Evolutionary conservation across 2,888 invertebrate species (phyloP).

Genomic region (Spatulosminthurus flaviceps): DNA sequence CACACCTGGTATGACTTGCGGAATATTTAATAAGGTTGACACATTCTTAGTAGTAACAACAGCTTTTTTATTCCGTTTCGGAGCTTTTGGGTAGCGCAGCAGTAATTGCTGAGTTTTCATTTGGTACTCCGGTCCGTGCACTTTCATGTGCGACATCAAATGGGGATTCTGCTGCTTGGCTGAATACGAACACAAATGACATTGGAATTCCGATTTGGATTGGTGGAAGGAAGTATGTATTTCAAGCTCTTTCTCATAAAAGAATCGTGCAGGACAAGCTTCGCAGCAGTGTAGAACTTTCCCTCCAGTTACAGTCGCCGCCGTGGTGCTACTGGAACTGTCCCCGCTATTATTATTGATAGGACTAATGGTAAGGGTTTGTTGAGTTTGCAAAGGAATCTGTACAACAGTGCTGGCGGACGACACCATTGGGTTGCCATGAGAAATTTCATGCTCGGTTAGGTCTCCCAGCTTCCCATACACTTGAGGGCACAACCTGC

Average conservation of each 20-base stretch:
- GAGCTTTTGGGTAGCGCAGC: conserved; percentile 49
- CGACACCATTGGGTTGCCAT: not conserved
- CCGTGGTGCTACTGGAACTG: not conserved
- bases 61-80: not conserved
- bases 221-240: conserved; percentile 79
- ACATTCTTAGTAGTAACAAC: not conserved
- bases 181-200: conserved; percentile 81
- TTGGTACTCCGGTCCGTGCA: conserved; percentile 82
- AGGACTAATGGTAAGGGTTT: conserved; percentile 45
- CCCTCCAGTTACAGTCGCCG: conserved; percentile 28
- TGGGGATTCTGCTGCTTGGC: conserved; percentile 75
- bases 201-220: conserved; percentile 73
- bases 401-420: conserved; percentile 1
- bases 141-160: conserved; percentile 75
- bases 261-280: conserved; percentile 84
- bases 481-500: conserved; percentile 84
- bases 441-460: conserved; percentile 76
- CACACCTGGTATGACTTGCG: conserved; percentile 30
- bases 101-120: conserved; percentile 63
- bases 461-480: conserved; percentile 83
- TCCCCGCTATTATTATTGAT: conserved; percentile 18
- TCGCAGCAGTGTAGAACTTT: conserved; percentile 74
- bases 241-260: conserved; percentile 77
- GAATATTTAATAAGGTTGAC: conserved; percentile 30
- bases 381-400: conserved; percentile 35